Evolutionary conservation across 2,888 invertebrate species (phyloP).

Genomic region (Syrista parreyssii): DNA sequence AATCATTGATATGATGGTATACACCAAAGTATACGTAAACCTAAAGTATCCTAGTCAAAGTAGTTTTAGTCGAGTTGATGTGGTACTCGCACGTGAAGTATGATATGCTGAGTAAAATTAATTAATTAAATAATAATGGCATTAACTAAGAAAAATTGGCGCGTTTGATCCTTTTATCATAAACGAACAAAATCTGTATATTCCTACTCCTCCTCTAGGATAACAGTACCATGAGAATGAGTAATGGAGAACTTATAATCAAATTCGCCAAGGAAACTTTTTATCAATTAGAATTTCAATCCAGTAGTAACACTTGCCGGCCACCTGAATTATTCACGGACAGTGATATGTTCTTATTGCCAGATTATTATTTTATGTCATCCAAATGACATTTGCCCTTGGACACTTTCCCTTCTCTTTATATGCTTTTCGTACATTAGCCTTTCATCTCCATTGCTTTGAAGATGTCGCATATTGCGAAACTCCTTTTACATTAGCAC

Average conservation of each 20-base stretch:
- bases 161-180: not conserved
- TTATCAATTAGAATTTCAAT: not conserved
- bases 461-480: not conserved
- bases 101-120: slow-evolving; percentile 53
- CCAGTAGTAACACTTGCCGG: not conserved
- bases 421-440: not conserved
- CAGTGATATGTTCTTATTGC: not conserved
- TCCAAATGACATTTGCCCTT: not conserved
- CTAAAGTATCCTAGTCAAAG: not conserved
- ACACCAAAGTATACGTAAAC: not conserved
- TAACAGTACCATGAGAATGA: not conserved
- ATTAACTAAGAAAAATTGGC: not conserved
- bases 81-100: slow-evolving; percentile 41
- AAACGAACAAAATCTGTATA: not conserved
- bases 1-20: no score
- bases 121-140: slow-evolving; percentile 25
- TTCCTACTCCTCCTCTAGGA: not conserved
- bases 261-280: not conserved
- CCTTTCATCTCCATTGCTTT: not conserved
- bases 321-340: not conserved
- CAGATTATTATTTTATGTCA: not conserved
- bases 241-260: not conserved
- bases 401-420: not conserved
- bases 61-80: slow-evolving; percentile 18
- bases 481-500: not conserved